Evolutionary conservation across 2,888 invertebrate genomes (phyloP), one percentile per base, ranked within the genome.

Genomic region (Acanthoscelides obtectus): DNA sequence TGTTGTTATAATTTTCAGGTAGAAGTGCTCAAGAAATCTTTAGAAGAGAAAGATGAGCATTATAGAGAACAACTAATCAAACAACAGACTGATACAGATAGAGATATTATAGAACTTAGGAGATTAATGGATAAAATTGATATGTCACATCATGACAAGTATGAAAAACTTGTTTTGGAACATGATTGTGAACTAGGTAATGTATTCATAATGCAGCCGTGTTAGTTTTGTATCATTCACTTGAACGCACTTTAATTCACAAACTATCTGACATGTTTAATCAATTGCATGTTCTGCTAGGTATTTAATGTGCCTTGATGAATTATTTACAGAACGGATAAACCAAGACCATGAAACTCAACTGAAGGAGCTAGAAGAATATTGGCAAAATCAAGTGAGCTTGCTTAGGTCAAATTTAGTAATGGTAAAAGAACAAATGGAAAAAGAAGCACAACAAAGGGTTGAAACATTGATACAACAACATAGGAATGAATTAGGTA

Each of bases 71-170:
- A 90, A 71, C 84, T 92, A 68, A 86, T 89, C 0, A 88, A 88
- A 68, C 88, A 89, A 0, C 88, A 90, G 82, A 89, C 91, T 72
- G 89, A 89, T 75, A 90, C 92, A 0, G 93, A 93, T 83, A 88
- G 90, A 84, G 91, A 92, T 80, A 86, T 91, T 68, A 85, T 92
- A 81, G 93, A 94, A 80, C 87, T 93, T 69, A 86, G 94, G 68
- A 87, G 90, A 77, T 88, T 93, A 71, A 87, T 94, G 82, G 90
- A 92, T 81, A 92, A 92, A 84, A 89, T 93, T 71, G 93, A 93
- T 80, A 91, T 92, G 84, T 88, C 88, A 6, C 92, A 94, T 83
- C 91, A 92, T 68, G 92, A 92, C 74, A 90, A 91, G 78, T 87
- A 92, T 8, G 93, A 94, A 75, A 89, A 90, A 75, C 84, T 93